These are phyloP conservation scores for Calameuta pallipes DNA, from an alignment of 2,888 invertebrate species.

Conservation along the genomic window DNA sequence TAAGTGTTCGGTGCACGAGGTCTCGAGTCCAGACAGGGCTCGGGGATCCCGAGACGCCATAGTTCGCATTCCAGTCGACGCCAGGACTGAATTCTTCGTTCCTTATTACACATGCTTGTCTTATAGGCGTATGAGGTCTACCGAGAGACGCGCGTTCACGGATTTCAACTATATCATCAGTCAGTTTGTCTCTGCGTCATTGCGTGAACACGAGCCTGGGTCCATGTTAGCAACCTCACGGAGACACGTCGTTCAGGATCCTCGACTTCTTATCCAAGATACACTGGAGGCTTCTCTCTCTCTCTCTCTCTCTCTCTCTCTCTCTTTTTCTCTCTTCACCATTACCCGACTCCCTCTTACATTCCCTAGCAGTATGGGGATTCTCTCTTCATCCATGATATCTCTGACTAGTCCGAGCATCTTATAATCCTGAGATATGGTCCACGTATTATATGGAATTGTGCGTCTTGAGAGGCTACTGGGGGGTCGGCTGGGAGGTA, in stretches of 20 bases:
- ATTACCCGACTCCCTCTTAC: slow-evolving; percentile 5
- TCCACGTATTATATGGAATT: slow-evolving; percentile 60
- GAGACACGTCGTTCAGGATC: neutral
- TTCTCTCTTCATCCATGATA: slow-evolving; percentile 25
- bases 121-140: neutral
- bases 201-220: slow-evolving; percentile 1
- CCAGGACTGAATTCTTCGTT: slow-evolving; percentile 43
- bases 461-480: slow-evolving; percentile 46
- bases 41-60: slow-evolving; percentile 34
- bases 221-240: neutral
- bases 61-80: slow-evolving; percentile 50
- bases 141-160: slow-evolving; percentile 11
- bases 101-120: slow-evolving; percentile 48
- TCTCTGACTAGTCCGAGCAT: slow-evolving; percentile 22
- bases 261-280: neutral
- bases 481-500: slow-evolving; percentile 45
- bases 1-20: slow-evolving; percentile 5
- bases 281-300: slow-evolving; percentile 1
- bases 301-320: slow-evolving; percentile 18
- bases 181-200: slow-evolving; percentile 9
- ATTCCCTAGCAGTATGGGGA: neutral
- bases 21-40: slow-evolving; percentile 15
- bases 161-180: slow-evolving; percentile 44
- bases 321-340: slow-evolving; percentile 16
- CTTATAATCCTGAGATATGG: slow-evolving; percentile 66